Conservation (phyloP, 2,113 vertebrate species). For the Excalfactoria chinensis region DNA sequence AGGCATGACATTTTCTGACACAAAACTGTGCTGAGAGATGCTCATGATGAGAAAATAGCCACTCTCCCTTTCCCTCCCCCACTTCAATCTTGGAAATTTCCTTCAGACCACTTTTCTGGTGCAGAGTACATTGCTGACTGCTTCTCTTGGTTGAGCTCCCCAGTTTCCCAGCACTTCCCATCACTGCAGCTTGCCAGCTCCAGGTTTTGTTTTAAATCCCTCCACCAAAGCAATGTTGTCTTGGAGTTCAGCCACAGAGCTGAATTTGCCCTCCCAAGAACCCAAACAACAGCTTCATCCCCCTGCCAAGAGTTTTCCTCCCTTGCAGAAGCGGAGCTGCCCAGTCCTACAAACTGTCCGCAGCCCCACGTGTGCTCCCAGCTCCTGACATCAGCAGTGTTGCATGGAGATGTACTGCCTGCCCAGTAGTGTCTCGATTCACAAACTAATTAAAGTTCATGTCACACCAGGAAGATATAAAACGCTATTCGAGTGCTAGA, state of each 20-base stretch:
- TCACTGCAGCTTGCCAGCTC: background rate
- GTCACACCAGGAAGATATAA: slow-evolving; percentile 51
- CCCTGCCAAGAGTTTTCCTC: background rate
- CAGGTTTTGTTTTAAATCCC: background rate
- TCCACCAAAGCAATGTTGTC: background rate
- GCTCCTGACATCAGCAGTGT: background rate
- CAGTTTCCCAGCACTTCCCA: background rate
- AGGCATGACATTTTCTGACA: background rate
- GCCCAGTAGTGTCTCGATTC: background rate
- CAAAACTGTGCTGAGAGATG: background rate
- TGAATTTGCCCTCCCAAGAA: slow-evolving; percentile 8
- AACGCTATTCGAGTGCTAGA: slow-evolving; percentile 18
- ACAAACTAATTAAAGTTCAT: slow-evolving; percentile 57
- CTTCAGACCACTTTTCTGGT: background rate
- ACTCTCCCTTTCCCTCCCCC: background rate
- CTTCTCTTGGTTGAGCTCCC: accelerated
- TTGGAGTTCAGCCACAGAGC: background rate
- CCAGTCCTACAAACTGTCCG: background rate
- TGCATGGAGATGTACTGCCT: background rate
- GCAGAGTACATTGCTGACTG: accelerated
- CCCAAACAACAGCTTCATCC: background rate
- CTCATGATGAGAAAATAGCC: background rate
- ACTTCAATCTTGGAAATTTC: background rate
- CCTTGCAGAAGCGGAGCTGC: background rate
- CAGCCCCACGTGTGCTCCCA: background rate